These are phyloP conservation scores for Protobothrops flavoviridis DNA, from an alignment of 2,113 vertebrate species.

Conservation along the genomic window DNA sequence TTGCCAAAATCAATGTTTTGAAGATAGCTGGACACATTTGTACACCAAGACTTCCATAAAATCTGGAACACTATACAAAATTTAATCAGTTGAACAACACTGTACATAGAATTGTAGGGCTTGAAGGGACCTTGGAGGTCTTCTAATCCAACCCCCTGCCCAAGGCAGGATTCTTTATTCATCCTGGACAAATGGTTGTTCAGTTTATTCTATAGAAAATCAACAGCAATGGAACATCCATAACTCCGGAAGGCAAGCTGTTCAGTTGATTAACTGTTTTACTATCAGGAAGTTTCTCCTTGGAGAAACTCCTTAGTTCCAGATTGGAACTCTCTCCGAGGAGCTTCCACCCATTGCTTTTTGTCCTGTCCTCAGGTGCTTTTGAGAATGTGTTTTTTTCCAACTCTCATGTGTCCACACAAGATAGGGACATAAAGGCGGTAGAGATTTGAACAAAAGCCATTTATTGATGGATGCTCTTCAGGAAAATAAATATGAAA, in stretches of 20 bases:
- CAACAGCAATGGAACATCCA: background rate
- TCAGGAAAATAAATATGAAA: background rate
- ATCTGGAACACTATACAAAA: background rate
- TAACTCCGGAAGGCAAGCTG: background rate
- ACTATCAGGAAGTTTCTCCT: background rate
- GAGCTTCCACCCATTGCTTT: background rate
- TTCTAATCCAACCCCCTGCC: background rate
- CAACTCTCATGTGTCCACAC: background rate
- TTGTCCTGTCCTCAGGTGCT: background rate
- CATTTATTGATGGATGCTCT: background rate
- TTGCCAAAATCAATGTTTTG: background rate
- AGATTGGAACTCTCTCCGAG: background rate
- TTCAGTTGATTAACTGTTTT: background rate
- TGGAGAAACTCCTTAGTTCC: background rate
- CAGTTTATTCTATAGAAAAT: background rate
- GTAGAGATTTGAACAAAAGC: background rate
- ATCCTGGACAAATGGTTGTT: background rate
- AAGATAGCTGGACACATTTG: background rate
- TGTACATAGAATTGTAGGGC: background rate
- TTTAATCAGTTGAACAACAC: background rate
- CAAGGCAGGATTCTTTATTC: background rate
- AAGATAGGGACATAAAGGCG: background rate
- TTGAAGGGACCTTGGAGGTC: background rate
- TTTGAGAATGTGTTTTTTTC: background rate
- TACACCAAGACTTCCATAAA: background rate